Conservation (phyloP, 2,888 invertebrate species). For the Halictus quadricinctus region DNA sequence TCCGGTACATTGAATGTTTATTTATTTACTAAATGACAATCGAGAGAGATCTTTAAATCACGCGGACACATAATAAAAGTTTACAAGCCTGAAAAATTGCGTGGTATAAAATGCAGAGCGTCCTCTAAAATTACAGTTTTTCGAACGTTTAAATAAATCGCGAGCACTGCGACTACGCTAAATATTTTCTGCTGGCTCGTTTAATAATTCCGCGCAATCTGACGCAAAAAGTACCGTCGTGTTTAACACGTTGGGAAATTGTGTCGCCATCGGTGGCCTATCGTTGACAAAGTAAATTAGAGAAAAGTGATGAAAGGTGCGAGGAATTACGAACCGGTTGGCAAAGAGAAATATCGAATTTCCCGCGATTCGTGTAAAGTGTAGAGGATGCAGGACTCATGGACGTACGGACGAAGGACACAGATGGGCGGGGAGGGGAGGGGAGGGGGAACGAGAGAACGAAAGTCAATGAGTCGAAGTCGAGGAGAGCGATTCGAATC, state of each 20-base stretch:
- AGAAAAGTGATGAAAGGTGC: neutral
- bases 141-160: neutral
- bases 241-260: neutral
- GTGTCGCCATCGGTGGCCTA: neutral
- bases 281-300: neutral
- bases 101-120: neutral
- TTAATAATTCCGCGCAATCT: neutral
- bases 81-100: neutral
- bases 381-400: neutral
- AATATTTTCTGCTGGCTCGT: neutral
- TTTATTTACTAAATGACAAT: neutral
- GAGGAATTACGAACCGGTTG: neutral
- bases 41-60: neutral
- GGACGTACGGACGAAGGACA: neutral
- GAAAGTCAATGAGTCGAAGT: conserved; percentile 21
- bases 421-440: no score
- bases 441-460: neutral
- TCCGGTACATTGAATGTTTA: neutral
- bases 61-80: neutral
- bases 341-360: neutral
- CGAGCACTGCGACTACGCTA: neutral
- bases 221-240: neutral
- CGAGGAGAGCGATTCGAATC: conserved; percentile 30
- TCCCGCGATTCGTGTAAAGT: neutral
- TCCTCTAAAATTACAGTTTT: neutral